Percentiles rank a stretch among this genome's conserved stretches.
Evolutionary conservation across 2,888 invertebrate genomes (phyloP).

Genomic region (Dioctria linearis): DNA sequence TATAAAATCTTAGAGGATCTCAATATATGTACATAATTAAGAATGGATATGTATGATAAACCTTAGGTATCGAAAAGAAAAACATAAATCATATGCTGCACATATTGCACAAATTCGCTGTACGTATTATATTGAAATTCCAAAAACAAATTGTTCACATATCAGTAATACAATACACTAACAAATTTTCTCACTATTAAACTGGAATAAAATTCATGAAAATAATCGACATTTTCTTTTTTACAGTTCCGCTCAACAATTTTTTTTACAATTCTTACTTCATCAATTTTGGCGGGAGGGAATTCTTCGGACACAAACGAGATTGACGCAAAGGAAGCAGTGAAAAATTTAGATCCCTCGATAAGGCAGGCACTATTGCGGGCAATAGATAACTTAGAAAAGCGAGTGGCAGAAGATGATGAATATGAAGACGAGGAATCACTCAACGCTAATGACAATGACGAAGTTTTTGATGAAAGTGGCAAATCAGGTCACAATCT

Average conservation of each 20-base stretch:
- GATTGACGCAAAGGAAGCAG: slow-evolving; percentile 73
- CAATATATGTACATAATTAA: no score
- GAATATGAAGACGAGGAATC: slow-evolving; percentile 63
- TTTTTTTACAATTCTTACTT: background rate
- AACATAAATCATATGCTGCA: no score
- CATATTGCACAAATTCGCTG: no score
- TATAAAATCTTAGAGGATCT: no score
- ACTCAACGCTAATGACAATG: slow-evolving; percentile 59
- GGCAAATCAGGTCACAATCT: slow-evolving; percentile 56
- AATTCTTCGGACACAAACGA: slow-evolving; percentile 68
- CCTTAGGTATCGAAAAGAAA: no score
- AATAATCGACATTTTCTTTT: background rate
- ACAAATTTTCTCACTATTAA: no score
- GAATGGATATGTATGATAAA: no score
- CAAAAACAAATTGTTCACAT: no score
- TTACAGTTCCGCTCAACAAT: slow-evolving; percentile 21
- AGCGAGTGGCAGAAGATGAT: slow-evolving; percentile 72
- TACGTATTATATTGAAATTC: no score
- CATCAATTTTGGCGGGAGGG: background rate
- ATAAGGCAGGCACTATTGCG: slow-evolving; percentile 82
- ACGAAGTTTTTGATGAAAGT: slow-evolving; percentile 66
- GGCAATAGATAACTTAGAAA: slow-evolving; percentile 83
- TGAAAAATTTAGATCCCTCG: slow-evolving; percentile 77
- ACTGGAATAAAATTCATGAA: no score
- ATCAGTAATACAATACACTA: no score